A percentile compares a stretch with the other conserved stretches of the same genome.
These are phyloP conservation scores for Tridacna crocea DNA, from an alignment of 2,888 invertebrate genomes.

Conservation along the genomic window DNA sequence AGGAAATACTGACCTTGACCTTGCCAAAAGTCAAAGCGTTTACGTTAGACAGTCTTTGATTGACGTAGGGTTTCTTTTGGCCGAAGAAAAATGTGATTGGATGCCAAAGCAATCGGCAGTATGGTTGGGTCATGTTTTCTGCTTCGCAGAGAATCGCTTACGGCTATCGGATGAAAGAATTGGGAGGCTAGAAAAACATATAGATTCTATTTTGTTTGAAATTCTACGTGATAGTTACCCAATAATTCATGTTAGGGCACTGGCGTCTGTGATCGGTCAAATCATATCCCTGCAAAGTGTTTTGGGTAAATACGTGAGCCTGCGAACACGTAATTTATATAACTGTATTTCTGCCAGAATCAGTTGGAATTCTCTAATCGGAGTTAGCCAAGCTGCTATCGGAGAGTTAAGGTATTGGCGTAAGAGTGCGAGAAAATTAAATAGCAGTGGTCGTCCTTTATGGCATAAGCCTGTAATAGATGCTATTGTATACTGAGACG, in stretches of 20 bases:
- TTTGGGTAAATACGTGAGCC: conserved; percentile 1
- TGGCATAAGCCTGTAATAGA: neutral
- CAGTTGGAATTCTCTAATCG: conserved; percentile 3
- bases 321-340: neutral
- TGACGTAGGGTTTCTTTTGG: too few species aligned
- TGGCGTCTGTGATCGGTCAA: conserved; percentile 10
- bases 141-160: neutral
- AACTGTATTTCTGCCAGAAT: conserved; percentile 5
- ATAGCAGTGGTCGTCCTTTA: neutral
- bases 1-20: neutral
- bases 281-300: conserved; percentile 29
- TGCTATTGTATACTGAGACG: neutral
- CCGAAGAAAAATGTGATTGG: too few species aligned
- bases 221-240: neutral
- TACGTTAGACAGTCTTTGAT: neutral
- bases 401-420: conserved; percentile 1
- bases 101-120: too few species aligned
- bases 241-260: neutral
- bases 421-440: neutral
- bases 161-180: too few species aligned
- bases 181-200: neutral
- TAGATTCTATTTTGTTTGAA: neutral
- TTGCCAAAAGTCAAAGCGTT: too few species aligned
- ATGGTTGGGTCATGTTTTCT: neutral
- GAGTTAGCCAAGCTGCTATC: neutral